Percentiles rank a stretch among this genome's conserved stretches.
These are phyloP conservation scores for Sebastes goodei DNA, from an alignment of 2,797 vertebrate genomes.

Conservation along the genomic window DNA sequence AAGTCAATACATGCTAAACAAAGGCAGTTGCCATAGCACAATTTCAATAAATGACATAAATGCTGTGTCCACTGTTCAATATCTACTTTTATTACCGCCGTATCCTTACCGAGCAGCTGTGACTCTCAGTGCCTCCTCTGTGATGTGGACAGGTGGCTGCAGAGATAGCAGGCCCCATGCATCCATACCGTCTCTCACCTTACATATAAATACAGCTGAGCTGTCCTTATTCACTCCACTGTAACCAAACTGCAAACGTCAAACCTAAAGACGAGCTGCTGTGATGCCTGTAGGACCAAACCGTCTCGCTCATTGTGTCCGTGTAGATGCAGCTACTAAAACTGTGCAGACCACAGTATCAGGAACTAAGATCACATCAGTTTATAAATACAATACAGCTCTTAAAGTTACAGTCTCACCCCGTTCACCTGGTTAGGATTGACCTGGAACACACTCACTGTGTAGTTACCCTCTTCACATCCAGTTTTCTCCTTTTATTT, in stretches of 20 bases:
- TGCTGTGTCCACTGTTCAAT: neutral
- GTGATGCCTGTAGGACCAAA: neutral
- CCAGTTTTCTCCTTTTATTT: neutral
- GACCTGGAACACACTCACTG: neutral
- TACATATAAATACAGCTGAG: neutral
- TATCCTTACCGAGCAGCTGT: constrained; percentile 52
- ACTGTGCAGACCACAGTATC: constrained; percentile 53
- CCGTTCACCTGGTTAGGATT: constrained; percentile 1
- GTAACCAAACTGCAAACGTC: neutral
- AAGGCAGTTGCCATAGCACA: neutral
- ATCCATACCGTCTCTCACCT: constrained; percentile 57
- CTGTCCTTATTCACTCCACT: neutral
- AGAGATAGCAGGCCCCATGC: constrained; percentile 66
- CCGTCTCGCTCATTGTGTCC: neutral
- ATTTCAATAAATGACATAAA: neutral
- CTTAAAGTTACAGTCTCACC: constrained; percentile 64
- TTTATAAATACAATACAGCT: constrained; percentile 14
- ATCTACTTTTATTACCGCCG: neutral
- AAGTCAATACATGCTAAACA: constrained; percentile 24
- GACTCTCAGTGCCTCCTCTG: neutral
- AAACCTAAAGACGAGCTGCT: neutral
- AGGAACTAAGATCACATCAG: constrained; percentile 62
- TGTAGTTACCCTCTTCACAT: neutral
- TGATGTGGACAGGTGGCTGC: constrained; percentile 32
- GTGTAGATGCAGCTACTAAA: constrained; percentile 5